Conservation (phyloP, 2,797 vertebrate species). For the Apodemus agrarius region DNA sequence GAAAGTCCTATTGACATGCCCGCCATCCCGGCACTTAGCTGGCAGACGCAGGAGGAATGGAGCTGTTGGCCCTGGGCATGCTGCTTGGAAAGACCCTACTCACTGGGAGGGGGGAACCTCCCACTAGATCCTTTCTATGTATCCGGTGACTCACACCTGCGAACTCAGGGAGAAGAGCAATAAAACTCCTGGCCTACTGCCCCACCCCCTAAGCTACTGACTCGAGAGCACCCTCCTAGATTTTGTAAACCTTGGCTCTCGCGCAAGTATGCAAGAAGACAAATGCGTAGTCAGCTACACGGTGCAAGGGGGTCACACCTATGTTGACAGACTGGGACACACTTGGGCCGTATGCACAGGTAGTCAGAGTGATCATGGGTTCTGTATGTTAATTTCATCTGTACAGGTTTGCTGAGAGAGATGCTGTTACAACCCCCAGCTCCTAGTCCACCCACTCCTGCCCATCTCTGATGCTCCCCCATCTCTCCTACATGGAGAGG, state of each 20-base stretch:
- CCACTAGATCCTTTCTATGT: not conserved
- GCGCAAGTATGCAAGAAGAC: not conserved
- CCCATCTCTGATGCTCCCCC: accelerated
- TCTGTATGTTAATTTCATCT: not conserved
- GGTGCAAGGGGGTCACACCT: not conserved
- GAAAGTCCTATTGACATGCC: not conserved
- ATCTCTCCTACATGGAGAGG: not conserved
- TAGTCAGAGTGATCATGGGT: not conserved
- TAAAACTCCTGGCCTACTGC: not conserved
- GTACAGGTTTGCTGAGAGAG: not conserved
- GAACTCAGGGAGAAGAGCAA: not conserved
- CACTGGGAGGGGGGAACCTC: not conserved
- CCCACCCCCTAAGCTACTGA: not conserved
- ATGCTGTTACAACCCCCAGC: too few species aligned
- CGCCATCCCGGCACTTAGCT: not conserved
- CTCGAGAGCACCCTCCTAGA: not conserved
- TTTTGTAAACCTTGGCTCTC: not conserved
- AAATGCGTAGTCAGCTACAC: not conserved
- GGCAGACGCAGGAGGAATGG: not conserved
- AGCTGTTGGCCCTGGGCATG: not conserved
- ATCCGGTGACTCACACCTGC: not conserved
- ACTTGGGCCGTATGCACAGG: too few species aligned
- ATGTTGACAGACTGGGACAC: not conserved
- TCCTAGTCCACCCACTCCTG: too few species aligned
- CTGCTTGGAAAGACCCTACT: not conserved